These are phyloP conservation scores for Nyctalus aviator DNA, from an alignment of 2,797 vertebrate genomes.

Conservation along the genomic window DNA sequence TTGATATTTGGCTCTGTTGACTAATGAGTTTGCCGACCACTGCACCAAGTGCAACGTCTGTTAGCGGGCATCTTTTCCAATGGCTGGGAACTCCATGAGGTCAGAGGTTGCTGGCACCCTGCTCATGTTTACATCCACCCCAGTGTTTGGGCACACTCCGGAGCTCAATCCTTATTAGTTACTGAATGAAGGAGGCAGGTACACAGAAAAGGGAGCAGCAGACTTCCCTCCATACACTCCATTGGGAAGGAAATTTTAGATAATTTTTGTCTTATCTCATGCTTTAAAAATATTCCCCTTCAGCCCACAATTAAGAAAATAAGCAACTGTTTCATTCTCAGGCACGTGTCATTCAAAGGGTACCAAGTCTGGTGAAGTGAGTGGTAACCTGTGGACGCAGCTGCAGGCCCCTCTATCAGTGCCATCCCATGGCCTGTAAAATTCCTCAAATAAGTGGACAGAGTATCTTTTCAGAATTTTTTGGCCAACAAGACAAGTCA, in stretches of 20 bases:
- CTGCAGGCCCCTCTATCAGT: neutral
- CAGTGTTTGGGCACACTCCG: neutral
- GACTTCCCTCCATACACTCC: neutral
- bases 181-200: neutral
- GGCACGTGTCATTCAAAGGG: neutral
- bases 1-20: too few relatives aligned
- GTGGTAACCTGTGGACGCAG: neutral
- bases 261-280: neutral
- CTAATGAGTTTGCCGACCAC: too few relatives aligned
- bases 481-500: neutral
- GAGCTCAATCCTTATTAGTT: neutral
- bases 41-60: too few relatives aligned
- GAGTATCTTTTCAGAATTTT: neutral
- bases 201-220: neutral
- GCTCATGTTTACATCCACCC: neutral
- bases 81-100: neutral
- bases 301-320: neutral
- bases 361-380: neutral
- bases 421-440: neutral
- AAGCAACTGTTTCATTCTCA: neutral
- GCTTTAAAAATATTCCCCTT: slow-evolving; percentile 1
- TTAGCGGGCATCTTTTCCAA: neutral
- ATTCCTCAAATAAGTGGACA: neutral
- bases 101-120: neutral
- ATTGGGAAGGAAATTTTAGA: neutral